Evolutionary conservation across 1,140 invertebrate species (phyloP).

Genomic region (Euwallacea similis): DNA sequence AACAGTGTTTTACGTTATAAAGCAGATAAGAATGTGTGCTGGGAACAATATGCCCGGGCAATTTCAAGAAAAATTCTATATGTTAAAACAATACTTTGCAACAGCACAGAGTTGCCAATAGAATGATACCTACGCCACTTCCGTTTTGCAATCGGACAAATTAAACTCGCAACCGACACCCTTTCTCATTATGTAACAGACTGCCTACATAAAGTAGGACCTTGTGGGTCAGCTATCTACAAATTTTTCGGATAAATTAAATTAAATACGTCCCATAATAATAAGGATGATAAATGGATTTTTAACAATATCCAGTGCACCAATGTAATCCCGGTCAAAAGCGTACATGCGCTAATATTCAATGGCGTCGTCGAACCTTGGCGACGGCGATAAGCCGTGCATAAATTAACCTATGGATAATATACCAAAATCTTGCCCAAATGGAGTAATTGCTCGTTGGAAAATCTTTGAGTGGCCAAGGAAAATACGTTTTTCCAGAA

Average conservation of each 20-base stretch:
- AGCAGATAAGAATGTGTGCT: too few relatives aligned
- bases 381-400: slow-evolving; percentile 5
- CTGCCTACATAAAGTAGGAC: neutral
- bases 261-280: neutral
- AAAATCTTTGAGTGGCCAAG: neutral
- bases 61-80: too few relatives aligned
- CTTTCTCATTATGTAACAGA: neutral
- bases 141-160: too few relatives aligned
- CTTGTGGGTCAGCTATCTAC: neutral
- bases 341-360: neutral
- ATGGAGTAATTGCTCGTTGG: neutral
- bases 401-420: slow-evolving; percentile 10
- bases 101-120: too few relatives aligned
- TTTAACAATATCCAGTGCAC: neutral
- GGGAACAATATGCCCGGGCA: too few relatives aligned
- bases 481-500: too few relatives aligned
- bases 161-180: neutral
- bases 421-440: neutral
- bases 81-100: too few relatives aligned
- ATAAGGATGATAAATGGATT: neutral
- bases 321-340: slow-evolving; percentile 4
- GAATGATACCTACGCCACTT: too few relatives aligned
- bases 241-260: neutral
- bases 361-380: neutral
- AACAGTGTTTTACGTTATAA: neutral